Evolutionary conservation across 2,113 vertebrate species (phyloP).

Genomic region (Asarcornis scutulata): DNA sequence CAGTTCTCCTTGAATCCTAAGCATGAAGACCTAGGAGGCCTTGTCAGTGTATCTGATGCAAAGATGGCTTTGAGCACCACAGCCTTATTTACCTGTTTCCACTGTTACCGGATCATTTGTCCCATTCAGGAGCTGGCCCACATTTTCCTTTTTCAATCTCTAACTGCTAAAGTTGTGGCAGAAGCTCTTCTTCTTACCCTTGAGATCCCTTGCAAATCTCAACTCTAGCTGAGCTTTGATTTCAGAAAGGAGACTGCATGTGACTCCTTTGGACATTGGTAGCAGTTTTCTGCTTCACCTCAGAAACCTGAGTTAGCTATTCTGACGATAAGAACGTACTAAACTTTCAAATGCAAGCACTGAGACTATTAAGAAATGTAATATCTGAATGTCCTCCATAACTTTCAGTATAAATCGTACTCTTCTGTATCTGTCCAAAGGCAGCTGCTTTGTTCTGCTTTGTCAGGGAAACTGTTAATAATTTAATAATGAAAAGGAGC

Average conservation of each 20-base stretch:
- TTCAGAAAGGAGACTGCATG: not conserved
- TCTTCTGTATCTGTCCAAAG: slow-evolving; percentile 52
- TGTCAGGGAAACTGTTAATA: slow-evolving; percentile 60
- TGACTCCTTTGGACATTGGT: not conserved
- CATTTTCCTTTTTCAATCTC: not conserved
- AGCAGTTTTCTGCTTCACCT: not conserved
- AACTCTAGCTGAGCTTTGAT: not conserved
- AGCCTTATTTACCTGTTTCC: not conserved
- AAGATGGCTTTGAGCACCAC: not conserved
- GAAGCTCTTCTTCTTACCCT: not conserved
- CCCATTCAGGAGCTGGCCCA: not conserved
- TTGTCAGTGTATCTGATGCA: not conserved
- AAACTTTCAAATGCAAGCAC: not conserved
- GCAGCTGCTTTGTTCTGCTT: slow-evolving; percentile 62
- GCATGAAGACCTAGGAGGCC: not conserved
- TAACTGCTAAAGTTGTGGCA: not conserved
- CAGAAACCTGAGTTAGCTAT: not conserved
- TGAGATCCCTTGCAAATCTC: not conserved
- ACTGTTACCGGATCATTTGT: not conserved
- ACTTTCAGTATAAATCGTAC: slow-evolving; percentile 26
- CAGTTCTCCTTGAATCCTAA: not conserved
- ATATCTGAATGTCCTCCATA: slow-evolving; percentile 10
- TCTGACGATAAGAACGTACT: not conserved
- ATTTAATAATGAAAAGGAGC: slow-evolving; percentile 67
- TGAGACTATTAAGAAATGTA: not conserved